These are phyloP conservation scores for Actinemys pallida DNA, from an alignment of 2,113 vertebrate genomes.

Conservation along the genomic window DNA sequence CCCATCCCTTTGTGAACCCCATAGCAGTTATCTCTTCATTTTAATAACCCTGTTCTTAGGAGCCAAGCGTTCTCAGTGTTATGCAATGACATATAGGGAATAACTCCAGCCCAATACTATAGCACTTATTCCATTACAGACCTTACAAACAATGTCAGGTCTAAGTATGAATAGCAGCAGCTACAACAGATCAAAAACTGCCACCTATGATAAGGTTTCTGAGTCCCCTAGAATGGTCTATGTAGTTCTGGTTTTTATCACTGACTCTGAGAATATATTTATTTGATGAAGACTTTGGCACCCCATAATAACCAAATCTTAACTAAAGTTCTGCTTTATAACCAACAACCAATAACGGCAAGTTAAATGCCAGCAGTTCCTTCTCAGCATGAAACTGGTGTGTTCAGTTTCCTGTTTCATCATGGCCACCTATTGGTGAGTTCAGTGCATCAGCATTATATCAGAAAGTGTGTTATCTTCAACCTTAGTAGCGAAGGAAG, in stretches of 20 bases:
- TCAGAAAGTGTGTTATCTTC: accelerated
- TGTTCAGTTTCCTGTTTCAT: not conserved
- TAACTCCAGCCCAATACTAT: not conserved
- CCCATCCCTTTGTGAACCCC: not conserved
- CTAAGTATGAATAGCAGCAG: not conserved
- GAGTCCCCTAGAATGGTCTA: not conserved
- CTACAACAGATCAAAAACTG: not conserved
- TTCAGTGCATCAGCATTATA: not conserved
- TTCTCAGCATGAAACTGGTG: not conserved
- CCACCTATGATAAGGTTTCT: not conserved
- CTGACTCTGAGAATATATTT: not conserved
- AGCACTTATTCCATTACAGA: accelerated
- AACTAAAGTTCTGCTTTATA: not conserved
- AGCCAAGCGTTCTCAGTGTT: not conserved
- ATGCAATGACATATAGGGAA: not conserved
- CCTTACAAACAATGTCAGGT: not conserved
- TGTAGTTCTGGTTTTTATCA: not conserved
- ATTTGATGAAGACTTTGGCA: not conserved
- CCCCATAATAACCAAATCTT: not conserved
- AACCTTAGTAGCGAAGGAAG: not conserved
- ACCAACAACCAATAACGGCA: not conserved
- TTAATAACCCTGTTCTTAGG: not conserved
- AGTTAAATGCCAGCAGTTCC: not conserved
- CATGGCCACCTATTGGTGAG: not conserved
- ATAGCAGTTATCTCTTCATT: not conserved